Percentiles rank a stretch among this genome's conserved stretches.
Conservation (phyloP, 1,140 invertebrate genomes). For the Musca domestica region DNA sequence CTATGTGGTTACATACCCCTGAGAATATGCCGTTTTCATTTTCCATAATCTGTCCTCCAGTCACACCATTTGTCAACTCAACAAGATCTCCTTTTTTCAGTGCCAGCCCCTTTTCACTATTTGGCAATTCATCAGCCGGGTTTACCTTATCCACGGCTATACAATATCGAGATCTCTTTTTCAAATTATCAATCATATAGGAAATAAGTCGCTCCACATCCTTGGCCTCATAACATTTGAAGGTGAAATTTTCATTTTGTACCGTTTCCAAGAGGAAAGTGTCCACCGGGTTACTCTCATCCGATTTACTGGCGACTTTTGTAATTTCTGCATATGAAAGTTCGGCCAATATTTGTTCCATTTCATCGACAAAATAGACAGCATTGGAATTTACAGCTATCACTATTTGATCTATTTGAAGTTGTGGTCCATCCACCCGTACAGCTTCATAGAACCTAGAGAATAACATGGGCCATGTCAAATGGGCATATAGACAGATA, state of each 20-base stretch:
- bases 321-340: constrained; percentile 83
- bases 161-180: constrained; percentile 79
- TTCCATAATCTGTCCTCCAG: constrained; percentile 68
- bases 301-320: constrained; percentile 65
- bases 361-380: constrained; percentile 84
- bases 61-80: constrained; percentile 70
- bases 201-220: constrained; percentile 81
- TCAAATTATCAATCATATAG: constrained; percentile 82
- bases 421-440: constrained; percentile 71
- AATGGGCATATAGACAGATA: constrained; percentile 86
- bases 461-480: constrained; percentile 91
- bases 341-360: constrained; percentile 84
- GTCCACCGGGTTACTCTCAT: constrained; percentile 57
- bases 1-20: constrained; percentile 66
- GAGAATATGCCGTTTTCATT: constrained; percentile 67
- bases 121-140: constrained; percentile 31
- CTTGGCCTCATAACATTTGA: constrained; percentile 84
- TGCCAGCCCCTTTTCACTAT: constrained; percentile 59
- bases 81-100: constrained; percentile 84
- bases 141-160: constrained; percentile 66
- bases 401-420: constrained; percentile 79
- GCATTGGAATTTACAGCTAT: constrained; percentile 94
- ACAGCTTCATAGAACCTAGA: constrained; percentile 82
- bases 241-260: constrained; percentile 85
- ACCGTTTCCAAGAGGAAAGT: constrained; percentile 78